A percentile compares a stretch with the other conserved stretches of the same genome.
These are phyloP conservation scores for Pitta sordida DNA, from an alignment of 2,113 vertebrate species.

Conservation along the genomic window DNA sequence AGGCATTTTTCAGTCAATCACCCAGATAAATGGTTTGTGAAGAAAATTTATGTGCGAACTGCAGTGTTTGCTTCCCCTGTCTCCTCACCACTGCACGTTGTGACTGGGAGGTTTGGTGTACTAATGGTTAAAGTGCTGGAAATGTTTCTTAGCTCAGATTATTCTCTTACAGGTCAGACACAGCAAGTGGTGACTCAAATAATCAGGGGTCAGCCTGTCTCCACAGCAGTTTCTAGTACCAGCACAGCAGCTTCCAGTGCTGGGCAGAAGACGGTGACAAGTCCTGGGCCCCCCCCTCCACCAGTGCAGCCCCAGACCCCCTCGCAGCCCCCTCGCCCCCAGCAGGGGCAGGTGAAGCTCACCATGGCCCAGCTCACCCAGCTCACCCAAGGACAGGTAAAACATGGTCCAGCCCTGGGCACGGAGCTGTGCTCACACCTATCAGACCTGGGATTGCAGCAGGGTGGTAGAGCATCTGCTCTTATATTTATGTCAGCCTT, in stretches of 20 bases:
- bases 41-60: neutral
- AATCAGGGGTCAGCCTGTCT: constrained; percentile 82
- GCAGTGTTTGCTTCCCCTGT: neutral
- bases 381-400: constrained; percentile 94
- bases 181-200: constrained; percentile 86
- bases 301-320: constrained; percentile 60
- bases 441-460: neutral
- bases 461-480: neutral
- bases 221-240: constrained; percentile 75
- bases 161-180: constrained; percentile 76
- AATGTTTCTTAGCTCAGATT: neutral
- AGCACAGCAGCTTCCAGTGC: constrained; percentile 65
- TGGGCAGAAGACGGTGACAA: constrained; percentile 71
- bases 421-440: neutral
- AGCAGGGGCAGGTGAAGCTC: constrained; percentile 97
- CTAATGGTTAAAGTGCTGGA: neutral
- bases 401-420: neutral
- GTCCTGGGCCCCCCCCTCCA: constrained; percentile 61
- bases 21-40: neutral
- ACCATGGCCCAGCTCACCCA: constrained; percentile 97
- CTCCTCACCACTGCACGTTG: neutral
- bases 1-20: neutral
- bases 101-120: neutral
- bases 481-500: neutral
- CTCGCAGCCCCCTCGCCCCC: constrained; percentile 76